Percentiles rank a stretch among this genome's conserved stretches.
Conservation (phyloP, 1,140 invertebrate genomes). For the Drosophila parvula region DNA sequence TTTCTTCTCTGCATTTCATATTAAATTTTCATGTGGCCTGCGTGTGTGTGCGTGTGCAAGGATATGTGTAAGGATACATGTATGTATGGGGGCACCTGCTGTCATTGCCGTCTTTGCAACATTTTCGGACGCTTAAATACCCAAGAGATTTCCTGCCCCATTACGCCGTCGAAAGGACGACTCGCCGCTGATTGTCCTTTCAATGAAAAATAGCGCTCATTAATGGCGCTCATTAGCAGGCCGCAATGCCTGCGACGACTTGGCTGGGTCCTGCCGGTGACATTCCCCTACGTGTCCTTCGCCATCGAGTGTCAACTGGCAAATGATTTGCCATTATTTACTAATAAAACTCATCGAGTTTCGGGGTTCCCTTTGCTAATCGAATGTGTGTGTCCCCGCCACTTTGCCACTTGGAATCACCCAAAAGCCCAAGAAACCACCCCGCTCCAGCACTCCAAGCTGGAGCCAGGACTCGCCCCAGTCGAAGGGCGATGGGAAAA, state of each 20-base stretch:
- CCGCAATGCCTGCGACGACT: conserved; percentile 13
- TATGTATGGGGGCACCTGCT: conserved; percentile 55
- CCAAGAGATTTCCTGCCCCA: conserved; percentile 50
- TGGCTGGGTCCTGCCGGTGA: conserved; percentile 22
- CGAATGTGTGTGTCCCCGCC: conserved; percentile 52
- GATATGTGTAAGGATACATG: neutral
- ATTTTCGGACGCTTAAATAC: conserved; percentile 69
- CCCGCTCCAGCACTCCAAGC: neutral
- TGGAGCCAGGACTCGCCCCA: conserved; percentile 17
- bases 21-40: conserved; percentile 71
- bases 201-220: conserved; percentile 81
- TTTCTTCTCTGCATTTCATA: conserved; percentile 64
- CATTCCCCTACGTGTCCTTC: conserved; percentile 43
- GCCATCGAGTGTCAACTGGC: conserved; percentile 76
- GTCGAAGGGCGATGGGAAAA: conserved; percentile 14
- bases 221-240: conserved; percentile 81
- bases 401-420: neutral
- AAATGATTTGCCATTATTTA: conserved; percentile 84
- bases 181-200: conserved; percentile 67
- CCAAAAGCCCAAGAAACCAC: neutral
- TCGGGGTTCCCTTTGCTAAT: conserved; percentile 55
- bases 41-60: conserved; percentile 1
- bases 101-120: conserved; percentile 66
- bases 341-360: conserved; percentile 83
- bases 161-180: conserved; percentile 1